These are phyloP conservation scores for Plusia festucae DNA, from an alignment of 2,888 invertebrate species.

Conservation along the genomic window DNA sequence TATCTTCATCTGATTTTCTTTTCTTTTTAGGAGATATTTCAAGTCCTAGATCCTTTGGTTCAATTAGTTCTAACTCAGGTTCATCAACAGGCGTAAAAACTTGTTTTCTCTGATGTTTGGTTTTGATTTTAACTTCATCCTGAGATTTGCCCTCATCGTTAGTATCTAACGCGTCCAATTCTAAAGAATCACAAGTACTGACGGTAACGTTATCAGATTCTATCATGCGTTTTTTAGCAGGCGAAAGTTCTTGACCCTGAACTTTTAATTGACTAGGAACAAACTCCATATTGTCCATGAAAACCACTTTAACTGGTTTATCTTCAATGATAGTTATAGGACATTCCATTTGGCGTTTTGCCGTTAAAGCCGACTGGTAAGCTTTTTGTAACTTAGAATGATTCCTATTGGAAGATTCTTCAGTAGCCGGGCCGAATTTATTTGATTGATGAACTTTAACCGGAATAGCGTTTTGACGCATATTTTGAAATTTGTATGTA, in stretches of 20 bases:
- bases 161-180: constrained; percentile 73
- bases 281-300: constrained; percentile 77
- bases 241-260: constrained; percentile 80
- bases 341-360: constrained; percentile 77
- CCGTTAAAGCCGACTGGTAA: constrained; percentile 80
- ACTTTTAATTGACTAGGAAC: constrained; percentile 73
- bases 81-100: constrained; percentile 84
- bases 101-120: constrained; percentile 86
- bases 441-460: constrained; percentile 62
- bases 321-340: constrained; percentile 84
- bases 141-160: constrained; percentile 69
- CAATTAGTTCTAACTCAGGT: constrained; percentile 84
- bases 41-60: constrained; percentile 78
- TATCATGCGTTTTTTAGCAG: constrained; percentile 66
- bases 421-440: constrained; percentile 60
- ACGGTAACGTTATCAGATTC: constrained; percentile 63
- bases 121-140: constrained; percentile 77
- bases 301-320: constrained; percentile 85
- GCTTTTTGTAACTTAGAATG: constrained; percentile 83
- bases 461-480: constrained; percentile 60
- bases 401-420: constrained; percentile 73
- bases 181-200: constrained; percentile 74
- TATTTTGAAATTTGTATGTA: constrained; percentile 66
- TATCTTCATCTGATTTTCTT: constrained; percentile 76
- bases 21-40: constrained; percentile 81